Conservation (phyloP, 2,113 vertebrate species). For the Dolichotis patagonum region DNA sequence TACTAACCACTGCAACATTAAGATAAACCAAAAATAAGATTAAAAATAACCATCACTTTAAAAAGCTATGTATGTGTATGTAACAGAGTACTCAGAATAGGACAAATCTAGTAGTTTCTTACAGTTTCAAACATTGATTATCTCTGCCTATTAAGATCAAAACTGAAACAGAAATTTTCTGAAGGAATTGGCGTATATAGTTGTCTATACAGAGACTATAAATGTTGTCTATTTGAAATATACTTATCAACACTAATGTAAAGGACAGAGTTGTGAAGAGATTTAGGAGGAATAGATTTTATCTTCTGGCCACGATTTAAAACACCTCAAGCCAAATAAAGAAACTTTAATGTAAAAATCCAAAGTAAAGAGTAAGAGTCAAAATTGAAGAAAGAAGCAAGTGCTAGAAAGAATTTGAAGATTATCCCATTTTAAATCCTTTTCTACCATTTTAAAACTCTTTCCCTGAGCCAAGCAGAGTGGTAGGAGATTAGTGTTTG, state of each 20-base stretch:
- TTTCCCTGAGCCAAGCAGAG: slow-evolving; percentile 1
- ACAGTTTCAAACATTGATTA: slow-evolving; percentile 12
- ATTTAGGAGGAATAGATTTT: background rate
- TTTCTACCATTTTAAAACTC: slow-evolving; percentile 45
- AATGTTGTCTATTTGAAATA: background rate
- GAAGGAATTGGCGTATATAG: background rate
- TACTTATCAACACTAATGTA: background rate
- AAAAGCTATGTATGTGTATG: slow-evolving; percentile 24
- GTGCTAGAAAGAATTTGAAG: slow-evolving; percentile 9
- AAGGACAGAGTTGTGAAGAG: slow-evolving; percentile 17
- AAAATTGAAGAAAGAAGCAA: slow-evolving; percentile 9
- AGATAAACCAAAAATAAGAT: slow-evolving; percentile 24
- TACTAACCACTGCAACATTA: background rate
- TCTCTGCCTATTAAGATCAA: slow-evolving; percentile 48
- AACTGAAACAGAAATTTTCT: slow-evolving; percentile 52
- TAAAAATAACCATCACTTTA: background rate
- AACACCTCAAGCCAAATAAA: slow-evolving; percentile 47
- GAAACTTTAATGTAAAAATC: slow-evolving; percentile 44
- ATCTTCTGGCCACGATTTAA: slow-evolving; percentile 39
- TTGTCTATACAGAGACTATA: background rate
- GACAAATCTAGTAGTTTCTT: slow-evolving; percentile 16
- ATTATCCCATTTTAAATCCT: slow-evolving; percentile 42
- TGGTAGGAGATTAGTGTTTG: background rate
- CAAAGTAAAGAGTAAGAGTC: background rate
- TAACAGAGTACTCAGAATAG: background rate